Evolutionary conservation across 2,797 vertebrate species (phyloP).

Genomic region (Peromyscus aztecus): DNA sequence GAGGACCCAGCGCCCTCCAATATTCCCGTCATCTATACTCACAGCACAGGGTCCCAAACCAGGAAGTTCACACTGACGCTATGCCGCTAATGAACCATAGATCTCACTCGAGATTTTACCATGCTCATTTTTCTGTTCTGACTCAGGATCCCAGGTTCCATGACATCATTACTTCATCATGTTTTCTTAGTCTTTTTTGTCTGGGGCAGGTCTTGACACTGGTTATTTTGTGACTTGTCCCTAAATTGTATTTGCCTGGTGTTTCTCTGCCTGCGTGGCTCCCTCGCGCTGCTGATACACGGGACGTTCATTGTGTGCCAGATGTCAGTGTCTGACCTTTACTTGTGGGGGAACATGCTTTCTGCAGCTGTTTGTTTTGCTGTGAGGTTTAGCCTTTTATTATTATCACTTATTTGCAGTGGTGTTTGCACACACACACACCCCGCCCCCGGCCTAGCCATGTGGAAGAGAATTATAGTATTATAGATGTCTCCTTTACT

Average conservation of each 20-base stretch:
- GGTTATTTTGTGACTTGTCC: not conserved
- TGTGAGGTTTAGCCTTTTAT: not conserved
- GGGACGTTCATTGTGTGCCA: not conserved
- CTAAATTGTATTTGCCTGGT: not conserved
- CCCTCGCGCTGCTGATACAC: not conserved
- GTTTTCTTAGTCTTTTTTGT: not conserved
- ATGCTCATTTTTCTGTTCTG: conserved; percentile 11
- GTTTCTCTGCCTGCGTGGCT: not conserved
- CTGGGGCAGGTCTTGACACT: not conserved
- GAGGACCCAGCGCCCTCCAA: not conserved
- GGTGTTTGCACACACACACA: too few species aligned
- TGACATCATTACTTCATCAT: conserved; percentile 6
- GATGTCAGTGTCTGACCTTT: conserved; percentile 10
- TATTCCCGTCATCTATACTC: not conserved
- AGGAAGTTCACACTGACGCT: not conserved
- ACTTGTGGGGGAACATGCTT: not conserved
- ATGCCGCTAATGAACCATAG: not conserved
- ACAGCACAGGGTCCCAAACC: not conserved
- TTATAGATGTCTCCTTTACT: not conserved
- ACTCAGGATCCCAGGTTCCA: not conserved
- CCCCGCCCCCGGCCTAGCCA: not conserved
- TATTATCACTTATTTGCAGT: conserved; percentile 25
- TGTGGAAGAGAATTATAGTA: conserved; percentile 5
- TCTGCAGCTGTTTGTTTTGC: not conserved
- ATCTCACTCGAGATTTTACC: not conserved